These are phyloP conservation scores for Anarhynchus alexandrinus DNA, from an alignment of 2,113 vertebrate species.

Conservation along the genomic window DNA sequence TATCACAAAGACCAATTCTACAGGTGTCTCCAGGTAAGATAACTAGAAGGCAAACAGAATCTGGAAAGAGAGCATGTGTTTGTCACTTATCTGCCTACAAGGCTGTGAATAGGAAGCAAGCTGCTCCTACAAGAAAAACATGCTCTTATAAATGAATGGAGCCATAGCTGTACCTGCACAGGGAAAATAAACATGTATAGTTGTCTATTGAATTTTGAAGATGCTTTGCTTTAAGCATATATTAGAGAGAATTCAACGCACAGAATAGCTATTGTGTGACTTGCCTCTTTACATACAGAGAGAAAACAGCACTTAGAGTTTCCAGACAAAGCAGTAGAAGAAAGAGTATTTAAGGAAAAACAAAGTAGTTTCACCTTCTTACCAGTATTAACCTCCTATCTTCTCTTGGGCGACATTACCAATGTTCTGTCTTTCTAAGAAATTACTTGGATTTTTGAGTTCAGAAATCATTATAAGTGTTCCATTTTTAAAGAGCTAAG, in stretches of 20 bases:
- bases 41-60: not conserved
- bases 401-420: not conserved
- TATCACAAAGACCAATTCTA: not conserved
- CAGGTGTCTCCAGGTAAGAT: not conserved
- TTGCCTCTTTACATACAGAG: not conserved
- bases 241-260: not conserved
- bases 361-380: not conserved
- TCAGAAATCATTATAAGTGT: not conserved
- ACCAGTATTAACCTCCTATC: not conserved
- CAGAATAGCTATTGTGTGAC: not conserved
- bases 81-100: not conserved
- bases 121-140: not conserved
- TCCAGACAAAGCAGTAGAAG: not conserved
- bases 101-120: not conserved
- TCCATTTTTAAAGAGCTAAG: not conserved
- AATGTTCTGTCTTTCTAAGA: not conserved
- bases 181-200: fast-evolving
- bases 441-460: not conserved
- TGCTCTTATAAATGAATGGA: not conserved
- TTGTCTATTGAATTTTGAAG: not conserved
- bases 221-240: not conserved
- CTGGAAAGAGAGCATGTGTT: not conserved
- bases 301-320: not conserved
- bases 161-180: not conserved
- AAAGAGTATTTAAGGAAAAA: not conserved